Conservation (phyloP, 2,888 invertebrate species). For the Sycophila texana region DNA sequence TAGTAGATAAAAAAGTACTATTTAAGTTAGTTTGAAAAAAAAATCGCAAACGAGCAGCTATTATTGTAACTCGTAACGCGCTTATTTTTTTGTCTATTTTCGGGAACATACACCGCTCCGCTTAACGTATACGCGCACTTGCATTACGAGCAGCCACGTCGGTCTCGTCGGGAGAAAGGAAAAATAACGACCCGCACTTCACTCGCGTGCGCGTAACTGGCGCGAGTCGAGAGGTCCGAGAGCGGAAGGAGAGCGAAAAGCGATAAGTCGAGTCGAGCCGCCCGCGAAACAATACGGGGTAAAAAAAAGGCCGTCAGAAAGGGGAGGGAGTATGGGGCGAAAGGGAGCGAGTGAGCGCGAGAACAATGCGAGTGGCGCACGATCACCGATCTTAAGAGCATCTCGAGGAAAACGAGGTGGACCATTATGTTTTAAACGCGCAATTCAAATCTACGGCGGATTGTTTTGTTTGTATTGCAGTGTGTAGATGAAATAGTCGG, state of each 20-base stretch:
- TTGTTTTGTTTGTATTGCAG: slow-evolving; percentile 6
- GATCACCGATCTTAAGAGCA: slow-evolving; percentile 45
- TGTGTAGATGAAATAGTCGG: not conserved
- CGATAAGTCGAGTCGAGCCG: slow-evolving; percentile 38
- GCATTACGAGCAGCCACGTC: not conserved
- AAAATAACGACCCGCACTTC: slow-evolving; percentile 52
- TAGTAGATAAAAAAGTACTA: no score
- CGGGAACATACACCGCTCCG: slow-evolving; percentile 23
- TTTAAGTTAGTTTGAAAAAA: no score
- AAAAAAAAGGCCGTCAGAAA: not conserved
- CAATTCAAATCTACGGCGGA: not conserved
- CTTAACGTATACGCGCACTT: slow-evolving; percentile 22
- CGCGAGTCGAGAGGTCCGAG: slow-evolving; percentile 42
- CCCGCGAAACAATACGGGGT: slow-evolving; percentile 37
- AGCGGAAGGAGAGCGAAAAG: slow-evolving; percentile 10
- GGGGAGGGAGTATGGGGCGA: not conserved
- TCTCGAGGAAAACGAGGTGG: slow-evolving; percentile 27
- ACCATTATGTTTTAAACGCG: slow-evolving; percentile 36
- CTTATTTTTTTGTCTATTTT: slow-evolving; percentile 56
- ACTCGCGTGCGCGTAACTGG: not conserved
- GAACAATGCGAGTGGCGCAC: slow-evolving; percentile 23
- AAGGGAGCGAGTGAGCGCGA: slow-evolving; percentile 25
- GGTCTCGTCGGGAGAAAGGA: slow-evolving; percentile 40
- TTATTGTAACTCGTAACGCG: slow-evolving; percentile 9
- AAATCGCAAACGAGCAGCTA: not conserved